Conservation (phyloP, 1,140 invertebrate species). For the Zaprionus vittiger region DNA sequence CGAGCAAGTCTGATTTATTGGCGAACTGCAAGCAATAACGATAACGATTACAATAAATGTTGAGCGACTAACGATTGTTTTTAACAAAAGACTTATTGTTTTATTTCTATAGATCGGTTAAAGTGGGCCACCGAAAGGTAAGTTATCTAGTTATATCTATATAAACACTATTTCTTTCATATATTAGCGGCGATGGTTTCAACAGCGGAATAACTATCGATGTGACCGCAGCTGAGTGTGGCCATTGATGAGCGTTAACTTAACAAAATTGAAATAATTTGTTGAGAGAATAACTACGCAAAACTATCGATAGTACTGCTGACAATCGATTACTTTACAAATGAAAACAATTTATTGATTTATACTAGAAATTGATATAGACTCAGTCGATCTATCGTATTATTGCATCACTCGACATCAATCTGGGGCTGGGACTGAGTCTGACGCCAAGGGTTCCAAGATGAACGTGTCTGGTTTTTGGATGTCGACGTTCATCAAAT, state of each 20-base stretch:
- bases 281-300: too few relatives aligned
- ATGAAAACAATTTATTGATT: too few relatives aligned
- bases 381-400: not conserved
- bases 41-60: conserved; percentile 5
- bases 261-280: too few relatives aligned
- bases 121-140: not conserved
- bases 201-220: not conserved
- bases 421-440: not conserved
- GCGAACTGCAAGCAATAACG: conserved; percentile 2
- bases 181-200: too few relatives aligned
- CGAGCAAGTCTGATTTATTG: conserved; percentile 38
- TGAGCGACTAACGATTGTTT: not conserved
- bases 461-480: conserved; percentile 3
- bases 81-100: not conserved
- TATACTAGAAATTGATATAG: too few relatives aligned
- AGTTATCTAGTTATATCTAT: not conserved
- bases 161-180: not conserved
- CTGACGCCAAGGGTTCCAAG: not conserved
- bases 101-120: not conserved
- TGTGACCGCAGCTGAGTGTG: not conserved
- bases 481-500: conserved; percentile 3
- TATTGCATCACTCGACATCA: not conserved
- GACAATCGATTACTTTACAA: too few relatives aligned
- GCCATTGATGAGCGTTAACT: too few relatives aligned
- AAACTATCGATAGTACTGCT: too few relatives aligned